Conservation (phyloP, 2,888 invertebrate genomes). For the Hirtodrosophila trivittata region DNA sequence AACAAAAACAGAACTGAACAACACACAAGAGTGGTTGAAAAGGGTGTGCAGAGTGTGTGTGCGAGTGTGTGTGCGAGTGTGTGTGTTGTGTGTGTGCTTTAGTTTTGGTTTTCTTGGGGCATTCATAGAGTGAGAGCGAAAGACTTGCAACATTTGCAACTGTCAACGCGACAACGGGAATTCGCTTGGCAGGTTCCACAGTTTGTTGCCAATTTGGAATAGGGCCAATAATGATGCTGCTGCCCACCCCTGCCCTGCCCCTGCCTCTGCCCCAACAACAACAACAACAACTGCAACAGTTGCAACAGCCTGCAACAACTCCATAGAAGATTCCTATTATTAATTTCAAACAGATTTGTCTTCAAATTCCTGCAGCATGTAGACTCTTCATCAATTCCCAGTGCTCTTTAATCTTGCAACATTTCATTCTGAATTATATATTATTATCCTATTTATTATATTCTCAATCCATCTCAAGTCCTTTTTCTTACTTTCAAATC, state of each 20-base stretch:
- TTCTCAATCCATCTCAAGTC: too few species aligned
- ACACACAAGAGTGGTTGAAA: constrained; percentile 9
- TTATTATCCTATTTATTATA: too few species aligned
- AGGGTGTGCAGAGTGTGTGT: constrained; percentile 6
- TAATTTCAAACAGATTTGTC: constrained; percentile 21
- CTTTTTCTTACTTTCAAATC: too few species aligned
- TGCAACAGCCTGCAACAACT: constrained; percentile 3
- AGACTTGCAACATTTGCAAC: constrained; percentile 72
- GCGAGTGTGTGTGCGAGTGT: constrained; percentile 5
- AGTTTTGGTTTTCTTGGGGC: constrained; percentile 16
- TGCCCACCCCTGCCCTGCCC: not conserved
- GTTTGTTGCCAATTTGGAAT: constrained; percentile 74
- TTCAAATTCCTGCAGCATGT: too few species aligned
- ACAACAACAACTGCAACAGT: not conserved
- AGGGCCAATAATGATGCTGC: constrained; percentile 57
- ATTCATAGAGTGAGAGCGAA: not conserved
- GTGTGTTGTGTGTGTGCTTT: constrained; percentile 21
- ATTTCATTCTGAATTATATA: too few species aligned
- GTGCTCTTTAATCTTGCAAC: too few species aligned
- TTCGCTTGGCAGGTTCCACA: constrained; percentile 38
- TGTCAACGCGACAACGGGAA: constrained; percentile 71
- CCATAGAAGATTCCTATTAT: constrained; percentile 30
- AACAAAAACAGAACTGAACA: constrained; percentile 50
- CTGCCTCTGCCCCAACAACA: not conserved
- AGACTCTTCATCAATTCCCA: too few species aligned